Percentiles rank a stretch among this genome's conserved stretches.
Evolutionary conservation across 2,888 invertebrate genomes (phyloP).

Genomic region (Alloplasta piceator): DNA sequence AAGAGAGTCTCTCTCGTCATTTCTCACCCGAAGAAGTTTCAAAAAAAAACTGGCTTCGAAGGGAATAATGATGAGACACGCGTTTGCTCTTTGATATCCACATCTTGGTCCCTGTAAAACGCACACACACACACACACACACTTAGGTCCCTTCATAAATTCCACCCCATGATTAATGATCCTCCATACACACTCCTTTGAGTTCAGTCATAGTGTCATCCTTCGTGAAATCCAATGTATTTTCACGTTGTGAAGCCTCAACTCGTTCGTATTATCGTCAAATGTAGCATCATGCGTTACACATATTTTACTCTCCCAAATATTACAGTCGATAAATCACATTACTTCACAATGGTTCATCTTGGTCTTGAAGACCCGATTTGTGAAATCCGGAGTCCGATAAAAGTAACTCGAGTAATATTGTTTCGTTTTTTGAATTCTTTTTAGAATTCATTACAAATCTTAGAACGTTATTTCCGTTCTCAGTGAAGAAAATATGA

Average conservation of each 20-base stretch:
- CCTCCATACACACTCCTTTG: conserved; percentile 19
- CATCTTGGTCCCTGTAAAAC: conserved; percentile 9
- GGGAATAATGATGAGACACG: conserved; percentile 41
- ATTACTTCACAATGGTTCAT: not conserved
- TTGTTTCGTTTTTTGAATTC: too few relatives aligned
- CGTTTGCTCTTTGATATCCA: conserved; percentile 19
- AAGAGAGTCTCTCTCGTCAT: conserved; percentile 31
- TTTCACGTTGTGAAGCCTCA: not conserved
- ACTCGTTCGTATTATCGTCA: conserved; percentile 12
- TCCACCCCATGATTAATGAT: conserved; percentile 42
- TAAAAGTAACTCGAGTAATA: too few relatives aligned
- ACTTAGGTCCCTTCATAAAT: conserved; percentile 8
- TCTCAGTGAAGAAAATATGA: too few relatives aligned
- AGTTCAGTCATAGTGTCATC: conserved; percentile 15
- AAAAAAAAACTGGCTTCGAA: conserved; percentile 29
- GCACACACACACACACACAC: conserved; percentile 16
- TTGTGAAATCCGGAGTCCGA: too few relatives aligned
- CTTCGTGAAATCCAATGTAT: conserved; percentile 18
- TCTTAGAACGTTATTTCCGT: too few relatives aligned
- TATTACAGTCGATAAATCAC: not conserved
- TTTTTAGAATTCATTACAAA: too few relatives aligned
- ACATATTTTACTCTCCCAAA: not conserved
- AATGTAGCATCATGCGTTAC: conserved; percentile 1
- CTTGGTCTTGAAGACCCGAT: not conserved
- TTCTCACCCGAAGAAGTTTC: conserved; percentile 25